Base-by-base conservation (phyloP, 53 echinoderm and acorn worm species). In the Pentamera pediparva region DNA sequence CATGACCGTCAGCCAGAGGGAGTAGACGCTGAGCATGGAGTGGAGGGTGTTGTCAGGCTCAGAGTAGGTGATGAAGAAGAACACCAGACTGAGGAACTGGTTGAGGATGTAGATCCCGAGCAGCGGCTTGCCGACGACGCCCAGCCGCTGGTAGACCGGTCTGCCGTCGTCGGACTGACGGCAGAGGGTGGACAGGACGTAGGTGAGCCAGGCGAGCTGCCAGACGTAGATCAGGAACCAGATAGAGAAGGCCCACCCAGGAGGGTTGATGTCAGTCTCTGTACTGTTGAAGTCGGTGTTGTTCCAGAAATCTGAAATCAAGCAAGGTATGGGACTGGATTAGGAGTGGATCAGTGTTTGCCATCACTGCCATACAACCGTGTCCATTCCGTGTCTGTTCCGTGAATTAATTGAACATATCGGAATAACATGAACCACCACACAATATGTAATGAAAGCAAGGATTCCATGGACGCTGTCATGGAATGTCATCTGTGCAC, bases 191-290 rank as follows among this genome's bases (percentile, higher is more conserved):
- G 65, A 39, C 6, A 65, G 40, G 26, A 65, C 25, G 40, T 65
- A 65, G 41, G 40, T 24, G 6, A 65, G 38, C 65, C 65, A 65
- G 20, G 65, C 32, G 12, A 37, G 26, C 40, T 65, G 65, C 65
- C 65, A 65, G 35, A 39, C 0, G 40, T 65, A 65, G 25, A 65
- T 65, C 21, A 65, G 0, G 4, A 37, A 37, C 65, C 65, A 65
- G 26, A 65, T 65, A 22, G 65, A 65, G 65, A 39, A 65, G 9
- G 65, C 65, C 65, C 65, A 65, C n/a, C 39, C 20, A 10, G 65
- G 65, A 18, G 65, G 65, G 27, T 38, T 24, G 17, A 65, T 21
- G 65, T 65, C 65, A 7, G 65, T 65, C 18, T 38, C 41, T 25
- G 38, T 18, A 7, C 32, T 6, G 32, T 32, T 57, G 30, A 10